A percentile compares a stretch with the other conserved stretches of the same genome.
These are phyloP conservation scores for Plagodis dolabraria DNA, from an alignment of 2,888 invertebrate species.

Conservation along the genomic window DNA sequence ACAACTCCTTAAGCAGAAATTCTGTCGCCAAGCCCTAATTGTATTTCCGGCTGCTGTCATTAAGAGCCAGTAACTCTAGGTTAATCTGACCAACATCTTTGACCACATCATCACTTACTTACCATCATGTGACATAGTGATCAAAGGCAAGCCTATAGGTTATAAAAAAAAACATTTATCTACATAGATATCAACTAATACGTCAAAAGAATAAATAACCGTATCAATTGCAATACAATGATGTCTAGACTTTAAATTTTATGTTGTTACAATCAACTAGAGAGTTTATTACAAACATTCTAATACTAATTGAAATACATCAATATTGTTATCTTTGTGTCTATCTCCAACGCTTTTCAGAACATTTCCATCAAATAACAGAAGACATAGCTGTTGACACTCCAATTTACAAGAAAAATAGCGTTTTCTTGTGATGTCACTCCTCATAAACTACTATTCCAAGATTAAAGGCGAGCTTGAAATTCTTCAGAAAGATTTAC, in stretches of 20 bases:
- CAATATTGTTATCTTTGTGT: not conserved
- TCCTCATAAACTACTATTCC: slow-evolving; percentile 35
- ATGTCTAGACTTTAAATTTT: slow-evolving; percentile 74
- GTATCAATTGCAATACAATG: slow-evolving; percentile 58
- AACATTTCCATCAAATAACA: slow-evolving; percentile 24
- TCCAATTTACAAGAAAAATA: slow-evolving; percentile 35
- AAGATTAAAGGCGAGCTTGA: slow-evolving; percentile 48
- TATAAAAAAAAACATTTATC: slow-evolving; percentile 1
- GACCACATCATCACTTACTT: too few relatives aligned
- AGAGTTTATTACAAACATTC: slow-evolving; percentile 49
- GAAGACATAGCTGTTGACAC: slow-evolving; percentile 29
- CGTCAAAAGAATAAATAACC: slow-evolving; percentile 50
- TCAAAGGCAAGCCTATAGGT: too few relatives aligned
- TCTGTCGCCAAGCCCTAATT: too few relatives aligned
- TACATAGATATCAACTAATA: slow-evolving; percentile 27
- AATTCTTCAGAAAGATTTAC: slow-evolving; percentile 50
- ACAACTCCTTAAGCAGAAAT: too few relatives aligned
- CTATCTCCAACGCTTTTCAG: not conserved
- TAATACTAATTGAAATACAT: not conserved
- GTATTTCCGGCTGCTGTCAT: too few relatives aligned
- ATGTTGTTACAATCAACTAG: slow-evolving; percentile 60
- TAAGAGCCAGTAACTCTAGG: too few relatives aligned
- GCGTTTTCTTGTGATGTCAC: slow-evolving; percentile 34
- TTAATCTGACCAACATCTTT: too few relatives aligned
- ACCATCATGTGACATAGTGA: too few relatives aligned